These are phyloP conservation scores for Siderastrea siderea DNA, from an alignment of 92 coral and sea anemone species.

Conservation along the genomic window DNA sequence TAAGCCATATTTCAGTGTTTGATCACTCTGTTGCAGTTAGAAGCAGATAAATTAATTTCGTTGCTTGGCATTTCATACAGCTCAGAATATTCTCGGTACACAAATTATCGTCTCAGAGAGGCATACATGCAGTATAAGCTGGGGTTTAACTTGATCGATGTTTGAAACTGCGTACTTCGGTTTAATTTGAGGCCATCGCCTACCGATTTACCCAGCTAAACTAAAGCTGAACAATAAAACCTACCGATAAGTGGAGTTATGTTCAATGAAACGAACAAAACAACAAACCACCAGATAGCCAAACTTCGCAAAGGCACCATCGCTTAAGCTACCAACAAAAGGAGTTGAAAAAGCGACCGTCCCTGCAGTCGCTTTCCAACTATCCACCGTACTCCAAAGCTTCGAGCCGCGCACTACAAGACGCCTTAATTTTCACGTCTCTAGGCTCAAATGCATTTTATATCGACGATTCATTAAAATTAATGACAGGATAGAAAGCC, in stretches of 20 bases:
- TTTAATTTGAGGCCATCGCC: neutral
- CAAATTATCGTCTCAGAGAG: too few species aligned
- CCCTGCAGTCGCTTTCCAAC: too few species aligned
- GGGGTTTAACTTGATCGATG: too few species aligned
- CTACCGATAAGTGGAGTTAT: neutral
- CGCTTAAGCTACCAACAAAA: neutral
- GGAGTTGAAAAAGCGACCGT: neutral
- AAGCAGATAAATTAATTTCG: neutral
- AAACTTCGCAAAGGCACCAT: neutral
- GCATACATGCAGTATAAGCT: neutral
- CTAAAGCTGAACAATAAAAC: neutral
- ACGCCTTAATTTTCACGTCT: neutral
- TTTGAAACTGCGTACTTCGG: neutral
- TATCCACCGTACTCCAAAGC: neutral
- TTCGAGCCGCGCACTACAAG: neutral
- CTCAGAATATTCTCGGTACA: neutral
- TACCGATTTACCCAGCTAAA: neutral
- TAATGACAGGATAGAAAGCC: slow-evolving; percentile 1
- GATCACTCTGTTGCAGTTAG: neutral
- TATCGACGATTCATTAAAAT: slow-evolving; percentile 2
- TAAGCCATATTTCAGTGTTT: neutral
- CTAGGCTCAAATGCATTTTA: neutral
- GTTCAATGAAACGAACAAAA: neutral
- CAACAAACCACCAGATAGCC: slow-evolving; percentile 8
- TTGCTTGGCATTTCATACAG: neutral